phyloP scores from a whole-genome alignment of 2,113 vertebrate species.

The Glaucomys volans region DNA sequence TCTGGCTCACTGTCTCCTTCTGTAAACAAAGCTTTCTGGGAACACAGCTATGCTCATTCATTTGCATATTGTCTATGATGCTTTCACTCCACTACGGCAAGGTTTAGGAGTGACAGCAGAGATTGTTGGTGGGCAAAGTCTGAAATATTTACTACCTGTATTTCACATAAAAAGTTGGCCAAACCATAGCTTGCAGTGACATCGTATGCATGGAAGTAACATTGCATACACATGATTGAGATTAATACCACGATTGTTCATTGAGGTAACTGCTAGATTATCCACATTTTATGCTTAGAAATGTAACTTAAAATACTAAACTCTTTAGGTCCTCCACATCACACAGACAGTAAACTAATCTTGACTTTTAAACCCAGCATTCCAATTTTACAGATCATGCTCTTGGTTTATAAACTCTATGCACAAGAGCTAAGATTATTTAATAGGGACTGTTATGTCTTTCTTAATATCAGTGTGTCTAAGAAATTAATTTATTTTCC shows the following conservation, averaged over 20 bases:
- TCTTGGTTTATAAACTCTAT: neutral
- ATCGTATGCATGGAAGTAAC: neutral
- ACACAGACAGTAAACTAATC: neutral
- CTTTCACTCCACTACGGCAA: neutral
- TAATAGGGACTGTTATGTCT: neutral
- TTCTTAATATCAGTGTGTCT: neutral
- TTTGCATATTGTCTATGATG: neutral
- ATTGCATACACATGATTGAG: neutral
- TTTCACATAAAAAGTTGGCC: neutral
- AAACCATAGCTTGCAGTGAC: neutral
- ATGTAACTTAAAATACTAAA: neutral
- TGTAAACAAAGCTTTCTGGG: constrained; percentile 10
- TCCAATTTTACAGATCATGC: neutral
- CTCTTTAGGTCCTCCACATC: neutral
- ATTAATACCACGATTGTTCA: neutral
- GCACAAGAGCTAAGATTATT: neutral
- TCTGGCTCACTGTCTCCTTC: neutral
- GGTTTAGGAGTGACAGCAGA: neutral
- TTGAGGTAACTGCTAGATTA: neutral
- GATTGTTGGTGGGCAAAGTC: neutral
- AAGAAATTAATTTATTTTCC: neutral
- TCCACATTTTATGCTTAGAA: neutral
- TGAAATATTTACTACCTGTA: neutral
- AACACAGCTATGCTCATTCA: neutral
- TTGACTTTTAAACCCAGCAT: neutral